A percentile compares a stretch with the other conserved stretches of the same genome.
Conservation (phyloP, 2,113 vertebrate genomes). For the Bufo bufo region DNA sequence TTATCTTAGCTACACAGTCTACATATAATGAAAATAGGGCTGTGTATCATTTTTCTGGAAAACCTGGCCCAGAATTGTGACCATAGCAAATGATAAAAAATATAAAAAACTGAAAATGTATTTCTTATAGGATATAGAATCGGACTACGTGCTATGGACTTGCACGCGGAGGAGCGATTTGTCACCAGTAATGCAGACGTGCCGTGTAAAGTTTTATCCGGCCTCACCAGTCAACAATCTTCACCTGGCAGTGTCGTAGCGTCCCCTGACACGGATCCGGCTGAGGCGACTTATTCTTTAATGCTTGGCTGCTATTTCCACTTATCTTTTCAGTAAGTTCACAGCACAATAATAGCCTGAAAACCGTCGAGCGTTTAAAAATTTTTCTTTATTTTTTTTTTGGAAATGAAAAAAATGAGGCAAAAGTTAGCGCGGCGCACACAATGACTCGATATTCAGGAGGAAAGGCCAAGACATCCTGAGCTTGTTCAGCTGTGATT, state of each 20-base stretch:
- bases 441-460: conserved; percentile 32
- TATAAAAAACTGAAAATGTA: too few relatives aligned
- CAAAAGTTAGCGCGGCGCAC: conserved; percentile 59
- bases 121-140: too few relatives aligned
- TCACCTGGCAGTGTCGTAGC: conserved; percentile 12
- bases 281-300: conserved; percentile 24
- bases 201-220: not conserved
- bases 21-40: too few relatives aligned
- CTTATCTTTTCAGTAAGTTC: conserved; percentile 65
- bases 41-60: too few relatives aligned
- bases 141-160: not conserved
- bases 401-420: conserved; percentile 59
- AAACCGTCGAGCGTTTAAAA: not conserved
- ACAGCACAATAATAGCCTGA: conserved; percentile 60
- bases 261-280: conserved; percentile 41
- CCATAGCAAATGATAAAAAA: too few relatives aligned
- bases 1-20: too few relatives aligned
- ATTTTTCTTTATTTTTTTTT: too few relatives aligned
- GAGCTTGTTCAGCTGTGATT: conserved; percentile 76
- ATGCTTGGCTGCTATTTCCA: conserved; percentile 15
- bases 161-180: not conserved
- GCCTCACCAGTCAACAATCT: conserved; percentile 36
- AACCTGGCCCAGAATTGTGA: too few relatives aligned
- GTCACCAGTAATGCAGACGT: conserved; percentile 15
- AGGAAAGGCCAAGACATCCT: conserved; percentile 72